phyloP scores from a whole-genome alignment of 2,797 vertebrate genomes.

The Cirrhinus mrigala region DNA sequence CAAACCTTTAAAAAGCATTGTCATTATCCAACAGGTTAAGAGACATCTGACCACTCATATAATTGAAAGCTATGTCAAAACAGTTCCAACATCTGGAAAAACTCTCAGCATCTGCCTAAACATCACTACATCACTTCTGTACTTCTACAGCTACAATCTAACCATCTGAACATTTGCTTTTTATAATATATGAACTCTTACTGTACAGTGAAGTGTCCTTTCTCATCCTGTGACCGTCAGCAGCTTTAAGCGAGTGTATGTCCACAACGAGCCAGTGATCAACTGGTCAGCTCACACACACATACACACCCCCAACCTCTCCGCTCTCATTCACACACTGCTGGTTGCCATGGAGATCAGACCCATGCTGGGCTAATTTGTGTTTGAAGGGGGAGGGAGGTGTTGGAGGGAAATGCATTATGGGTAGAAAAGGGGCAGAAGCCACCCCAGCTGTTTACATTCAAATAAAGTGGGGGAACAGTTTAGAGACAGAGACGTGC shows the following conservation, averaged over 20 bases:
- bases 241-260: constrained; percentile 27
- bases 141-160: neutral
- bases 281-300: constrained; percentile 57
- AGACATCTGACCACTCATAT: neutral
- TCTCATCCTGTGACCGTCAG: constrained; percentile 44
- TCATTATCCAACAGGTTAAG: neutral
- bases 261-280: constrained; percentile 44
- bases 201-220: constrained; percentile 21
- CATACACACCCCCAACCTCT: constrained; percentile 43
- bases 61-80: neutral
- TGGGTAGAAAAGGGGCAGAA: constrained; percentile 39
- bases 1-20: neutral
- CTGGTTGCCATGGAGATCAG: constrained; percentile 78
- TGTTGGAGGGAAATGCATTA: constrained; percentile 64
- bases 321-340: constrained; percentile 58
- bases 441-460: constrained; percentile 57
- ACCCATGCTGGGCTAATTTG: constrained; percentile 84
- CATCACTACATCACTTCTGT: neutral
- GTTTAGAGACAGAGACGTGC: neutral
- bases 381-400: constrained; percentile 74
- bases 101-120: constrained; percentile 29
- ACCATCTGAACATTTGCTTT: neutral
- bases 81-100: constrained; percentile 13
- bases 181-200: constrained; percentile 35
- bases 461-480: constrained; percentile 51